A percentile compares a stretch with the other conserved stretches of the same genome.
Evolutionary conservation across 2,888 invertebrate genomes (phyloP).

Genomic region (Trypoxylon attenuatum): DNA sequence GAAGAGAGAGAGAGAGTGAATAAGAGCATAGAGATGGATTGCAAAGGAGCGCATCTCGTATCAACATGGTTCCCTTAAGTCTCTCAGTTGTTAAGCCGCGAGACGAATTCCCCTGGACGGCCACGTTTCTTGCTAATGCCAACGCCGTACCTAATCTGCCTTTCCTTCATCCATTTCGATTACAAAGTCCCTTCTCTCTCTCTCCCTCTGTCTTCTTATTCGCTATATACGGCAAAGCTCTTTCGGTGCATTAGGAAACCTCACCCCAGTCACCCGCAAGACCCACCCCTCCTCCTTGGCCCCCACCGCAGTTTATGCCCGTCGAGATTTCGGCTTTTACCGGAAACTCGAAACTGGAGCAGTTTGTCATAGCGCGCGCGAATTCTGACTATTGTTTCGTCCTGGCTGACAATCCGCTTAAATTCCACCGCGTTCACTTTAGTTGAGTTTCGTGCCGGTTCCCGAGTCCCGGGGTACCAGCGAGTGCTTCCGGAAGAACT

Average conservation of each 20-base stretch:
- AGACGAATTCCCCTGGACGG: slow-evolving; percentile 59
- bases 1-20: neutral
- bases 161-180: slow-evolving; percentile 50
- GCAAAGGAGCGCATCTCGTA: slow-evolving; percentile 17
- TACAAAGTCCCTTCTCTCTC: slow-evolving; percentile 18
- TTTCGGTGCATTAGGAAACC: slow-evolving; percentile 45
- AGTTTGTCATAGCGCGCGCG: neutral
- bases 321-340: neutral
- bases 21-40: neutral
- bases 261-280: slow-evolving; percentile 13
- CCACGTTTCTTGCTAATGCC: slow-evolving; percentile 54
- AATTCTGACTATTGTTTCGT: no score
- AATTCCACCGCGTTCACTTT: no score
- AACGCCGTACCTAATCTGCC: slow-evolving; percentile 56
- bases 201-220: slow-evolving; percentile 5
- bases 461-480: no score
- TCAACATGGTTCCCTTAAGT: slow-evolving; percentile 45
- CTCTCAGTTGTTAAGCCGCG: slow-evolving; percentile 57
- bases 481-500: no score
- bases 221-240: slow-evolving; percentile 45
- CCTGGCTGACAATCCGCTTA: no score
- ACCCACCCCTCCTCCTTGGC: neutral
- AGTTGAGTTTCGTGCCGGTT: no score
- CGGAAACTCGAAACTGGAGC: neutral
- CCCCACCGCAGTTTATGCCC: neutral